Evolutionary conservation across 2,113 vertebrate genomes (phyloP).

Genomic region (Callipepla squamata): DNA sequence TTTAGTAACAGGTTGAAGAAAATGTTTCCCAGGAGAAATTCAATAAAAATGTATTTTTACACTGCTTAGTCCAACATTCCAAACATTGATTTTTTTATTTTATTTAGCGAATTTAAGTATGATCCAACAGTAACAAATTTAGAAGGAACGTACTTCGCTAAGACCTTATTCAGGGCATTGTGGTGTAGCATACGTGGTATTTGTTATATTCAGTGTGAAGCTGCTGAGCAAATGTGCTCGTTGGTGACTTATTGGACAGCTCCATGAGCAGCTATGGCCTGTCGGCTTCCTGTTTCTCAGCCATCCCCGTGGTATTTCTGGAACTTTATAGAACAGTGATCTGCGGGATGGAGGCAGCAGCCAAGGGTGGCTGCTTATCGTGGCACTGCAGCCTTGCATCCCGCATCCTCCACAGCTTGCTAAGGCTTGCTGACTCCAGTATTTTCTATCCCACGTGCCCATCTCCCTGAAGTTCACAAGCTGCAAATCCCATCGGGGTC

Average conservation of each 20-base stretch:
- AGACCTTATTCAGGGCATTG: conserved; percentile 30
- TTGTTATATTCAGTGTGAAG: conserved; percentile 43
- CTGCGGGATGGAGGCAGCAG: not conserved
- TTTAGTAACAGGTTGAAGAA: not conserved
- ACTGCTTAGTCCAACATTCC: not conserved
- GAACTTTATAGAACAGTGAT: not conserved
- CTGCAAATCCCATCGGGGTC: fast-evolving
- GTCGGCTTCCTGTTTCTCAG: conserved; percentile 26
- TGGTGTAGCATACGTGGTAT: not conserved
- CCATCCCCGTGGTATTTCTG: not conserved
- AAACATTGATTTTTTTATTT: not conserved
- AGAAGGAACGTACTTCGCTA: conserved; percentile 31
- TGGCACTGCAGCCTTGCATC: not conserved
- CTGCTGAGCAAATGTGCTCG: conserved; percentile 1
- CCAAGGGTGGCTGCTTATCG: not conserved
- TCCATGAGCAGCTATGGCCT: conserved; percentile 15
- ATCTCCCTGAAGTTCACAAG: not conserved
- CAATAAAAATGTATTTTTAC: not conserved
- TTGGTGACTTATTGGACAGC: conserved; percentile 37
- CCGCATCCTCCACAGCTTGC: not conserved
- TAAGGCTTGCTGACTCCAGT: not conserved
- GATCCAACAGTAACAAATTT: conserved; percentile 48
- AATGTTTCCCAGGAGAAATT: conserved; percentile 27
- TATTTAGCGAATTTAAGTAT: not conserved
- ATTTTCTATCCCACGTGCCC: not conserved